Evolutionary conservation across 2,113 vertebrate species (phyloP).

Genomic region (Corynorhinus townsendii): DNA sequence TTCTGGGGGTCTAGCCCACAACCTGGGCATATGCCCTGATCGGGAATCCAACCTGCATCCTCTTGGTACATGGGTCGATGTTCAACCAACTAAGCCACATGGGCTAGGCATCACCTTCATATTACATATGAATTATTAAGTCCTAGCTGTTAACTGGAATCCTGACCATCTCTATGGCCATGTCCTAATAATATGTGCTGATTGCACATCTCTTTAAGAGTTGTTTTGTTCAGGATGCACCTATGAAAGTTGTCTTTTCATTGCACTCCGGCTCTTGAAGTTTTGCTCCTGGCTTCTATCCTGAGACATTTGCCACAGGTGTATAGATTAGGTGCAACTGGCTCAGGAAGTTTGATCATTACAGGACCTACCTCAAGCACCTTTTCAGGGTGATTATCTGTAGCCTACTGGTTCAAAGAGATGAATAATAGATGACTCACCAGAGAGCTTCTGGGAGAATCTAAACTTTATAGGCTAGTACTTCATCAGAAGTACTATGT

Average conservation of each 20-base stretch:
- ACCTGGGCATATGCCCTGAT: too few relatives aligned
- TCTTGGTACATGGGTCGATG: too few relatives aligned
- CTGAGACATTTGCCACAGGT: not conserved
- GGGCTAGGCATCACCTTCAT: not conserved
- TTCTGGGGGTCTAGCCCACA: too few relatives aligned
- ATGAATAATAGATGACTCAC: not conserved
- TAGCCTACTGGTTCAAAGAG: not conserved
- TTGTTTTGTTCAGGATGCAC: not conserved
- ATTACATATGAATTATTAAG: not conserved
- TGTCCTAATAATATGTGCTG: not conserved
- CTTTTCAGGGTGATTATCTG: not conserved
- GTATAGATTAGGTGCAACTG: not conserved
- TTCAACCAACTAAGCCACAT: too few relatives aligned
- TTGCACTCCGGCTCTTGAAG: not conserved
- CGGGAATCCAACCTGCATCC: too few relatives aligned
- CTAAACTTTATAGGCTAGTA: not conserved
- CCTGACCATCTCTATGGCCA: not conserved
- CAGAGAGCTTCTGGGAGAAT: not conserved
- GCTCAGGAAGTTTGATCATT: not conserved
- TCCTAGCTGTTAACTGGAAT: not conserved
- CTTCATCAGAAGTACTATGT: not conserved
- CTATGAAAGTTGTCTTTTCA: not conserved
- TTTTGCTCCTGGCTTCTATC: not conserved
- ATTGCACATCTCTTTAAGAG: not conserved
- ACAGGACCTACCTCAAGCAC: not conserved